Conservation (phyloP, 2,113 vertebrate genomes). For the Lamprotornis superbus region DNA sequence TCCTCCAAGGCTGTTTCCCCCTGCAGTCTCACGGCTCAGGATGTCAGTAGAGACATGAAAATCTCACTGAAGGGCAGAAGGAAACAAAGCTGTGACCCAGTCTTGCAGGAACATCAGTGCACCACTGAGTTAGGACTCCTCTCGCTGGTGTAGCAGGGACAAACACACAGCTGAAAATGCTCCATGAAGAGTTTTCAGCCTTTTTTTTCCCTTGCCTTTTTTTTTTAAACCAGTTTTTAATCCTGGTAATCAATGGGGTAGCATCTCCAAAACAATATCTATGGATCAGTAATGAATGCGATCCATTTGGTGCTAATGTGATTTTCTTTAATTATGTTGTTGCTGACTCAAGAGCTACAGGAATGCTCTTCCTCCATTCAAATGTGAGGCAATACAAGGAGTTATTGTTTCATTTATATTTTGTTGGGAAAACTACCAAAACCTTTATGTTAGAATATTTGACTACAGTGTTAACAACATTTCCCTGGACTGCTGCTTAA, state of each 20-base stretch:
- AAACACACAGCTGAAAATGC: neutral
- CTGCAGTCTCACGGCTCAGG: neutral
- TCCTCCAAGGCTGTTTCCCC: neutral
- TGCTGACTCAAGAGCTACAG: neutral
- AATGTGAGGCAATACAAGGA: neutral
- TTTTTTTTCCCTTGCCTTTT: neutral
- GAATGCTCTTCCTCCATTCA: neutral
- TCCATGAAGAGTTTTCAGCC: neutral
- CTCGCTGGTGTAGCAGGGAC: neutral
- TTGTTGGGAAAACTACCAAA: constrained; percentile 13
- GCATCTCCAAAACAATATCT: neutral
- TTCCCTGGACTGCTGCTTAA: constrained; percentile 66
- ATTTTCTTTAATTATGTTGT: neutral
- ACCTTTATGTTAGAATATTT: neutral
- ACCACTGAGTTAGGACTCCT: neutral
- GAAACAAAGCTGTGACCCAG: neutral
- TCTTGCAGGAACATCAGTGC: neutral
- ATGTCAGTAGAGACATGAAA: neutral
- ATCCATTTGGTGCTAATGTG: neutral
- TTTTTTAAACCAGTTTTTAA: neutral
- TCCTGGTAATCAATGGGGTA: neutral
- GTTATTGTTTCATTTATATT: constrained; percentile 32
- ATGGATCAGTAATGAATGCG: neutral
- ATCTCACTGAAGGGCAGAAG: neutral
- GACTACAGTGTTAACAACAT: neutral